Base-by-base conservation (phyloP, 2,797 vertebrate genomes). In the Channa striata region DNA sequence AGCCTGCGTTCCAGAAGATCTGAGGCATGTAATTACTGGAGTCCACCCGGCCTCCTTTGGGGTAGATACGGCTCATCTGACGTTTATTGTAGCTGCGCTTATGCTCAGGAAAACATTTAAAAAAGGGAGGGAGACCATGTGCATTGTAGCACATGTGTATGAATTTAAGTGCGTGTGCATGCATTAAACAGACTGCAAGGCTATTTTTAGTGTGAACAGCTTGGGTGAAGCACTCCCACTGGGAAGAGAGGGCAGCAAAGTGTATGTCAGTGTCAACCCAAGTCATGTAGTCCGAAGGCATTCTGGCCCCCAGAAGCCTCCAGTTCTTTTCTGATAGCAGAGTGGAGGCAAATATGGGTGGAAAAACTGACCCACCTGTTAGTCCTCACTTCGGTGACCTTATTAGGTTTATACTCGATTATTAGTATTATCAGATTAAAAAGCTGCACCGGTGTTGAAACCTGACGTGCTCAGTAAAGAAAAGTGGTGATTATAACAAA, bases 1-100 rank as follows among this genome's bases (percentile, higher is more conserved):
- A 99, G 88, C 98, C 98, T 83, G 98, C 98, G 90, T 99, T 99
- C 98, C 98, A 99, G 97, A 99, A 99, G 96, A 99, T 99, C 92
- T 99, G 98, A 95, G 98, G 98, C 98, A 99, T 99, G 94, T 98
- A 99, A 96, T 99, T 99, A 96, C 96, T 98, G 95, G 98, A 99
- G 94, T 99, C 98, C 77, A 99, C 98, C 69, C 98, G 92, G 83
- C 97, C 98, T 89, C 98, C 98, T 96, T 99, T 99, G 90, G 98
- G 98, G 94, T 99, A 99, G 94, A 99, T 99, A 74, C 98, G 97
- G 92, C 98, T 99, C 98, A 99, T 99, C 94, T 99, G 98, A 86
- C 98, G 95, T 91, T 99, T 99, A 93, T 99, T 99, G 68, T 99
- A 99, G 94, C 98, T 99, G 94, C 72, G 66, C 72, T 59, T 57